phyloP scores from a whole-genome alignment of 2,888 invertebrate genomes.

The Boloria euphrosyne region DNA sequence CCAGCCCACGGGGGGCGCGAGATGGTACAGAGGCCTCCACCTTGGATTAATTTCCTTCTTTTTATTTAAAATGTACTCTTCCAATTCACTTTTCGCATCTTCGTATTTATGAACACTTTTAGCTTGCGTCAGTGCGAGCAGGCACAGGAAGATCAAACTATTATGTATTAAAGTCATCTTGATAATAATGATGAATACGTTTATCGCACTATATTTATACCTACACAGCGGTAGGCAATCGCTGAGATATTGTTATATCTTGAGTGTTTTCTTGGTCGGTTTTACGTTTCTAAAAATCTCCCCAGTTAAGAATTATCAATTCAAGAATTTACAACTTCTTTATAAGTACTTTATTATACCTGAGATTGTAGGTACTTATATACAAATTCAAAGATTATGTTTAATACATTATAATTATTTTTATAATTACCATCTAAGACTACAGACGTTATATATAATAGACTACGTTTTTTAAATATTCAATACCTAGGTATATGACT shows the following conservation, averaged over 20 bases:
- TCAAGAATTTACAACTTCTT: not conserved
- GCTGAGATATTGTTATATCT: constrained; percentile 23
- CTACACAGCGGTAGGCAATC: constrained; percentile 3
- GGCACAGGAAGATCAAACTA: constrained; percentile 42
- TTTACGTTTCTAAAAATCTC: constrained; percentile 13
- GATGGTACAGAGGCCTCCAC: constrained; percentile 67
- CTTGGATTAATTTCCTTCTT: constrained; percentile 61
- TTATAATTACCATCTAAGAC: too few relatives aligned
- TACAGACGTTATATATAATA: too few relatives aligned
- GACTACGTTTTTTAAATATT: too few relatives aligned
- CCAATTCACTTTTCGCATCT: constrained; percentile 51
- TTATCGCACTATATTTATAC: constrained; percentile 19
- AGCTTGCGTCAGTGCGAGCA: constrained; percentile 45
- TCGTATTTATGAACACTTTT: constrained; percentile 46
- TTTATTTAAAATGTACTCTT: constrained; percentile 63
- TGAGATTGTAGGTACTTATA: too few relatives aligned
- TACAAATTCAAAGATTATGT: too few relatives aligned
- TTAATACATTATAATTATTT: too few relatives aligned
- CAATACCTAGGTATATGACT: not conserved
- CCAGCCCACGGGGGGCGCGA: constrained; percentile 76
- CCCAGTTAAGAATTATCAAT: constrained; percentile 7
- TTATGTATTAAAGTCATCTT: constrained; percentile 37
- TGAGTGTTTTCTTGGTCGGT: constrained; percentile 39
- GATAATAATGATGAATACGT: constrained; percentile 20
- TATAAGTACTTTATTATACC: too few relatives aligned